Evolutionary conservation across 2,797 vertebrate species (phyloP).

Genomic region (Alfaro cultratus): DNA sequence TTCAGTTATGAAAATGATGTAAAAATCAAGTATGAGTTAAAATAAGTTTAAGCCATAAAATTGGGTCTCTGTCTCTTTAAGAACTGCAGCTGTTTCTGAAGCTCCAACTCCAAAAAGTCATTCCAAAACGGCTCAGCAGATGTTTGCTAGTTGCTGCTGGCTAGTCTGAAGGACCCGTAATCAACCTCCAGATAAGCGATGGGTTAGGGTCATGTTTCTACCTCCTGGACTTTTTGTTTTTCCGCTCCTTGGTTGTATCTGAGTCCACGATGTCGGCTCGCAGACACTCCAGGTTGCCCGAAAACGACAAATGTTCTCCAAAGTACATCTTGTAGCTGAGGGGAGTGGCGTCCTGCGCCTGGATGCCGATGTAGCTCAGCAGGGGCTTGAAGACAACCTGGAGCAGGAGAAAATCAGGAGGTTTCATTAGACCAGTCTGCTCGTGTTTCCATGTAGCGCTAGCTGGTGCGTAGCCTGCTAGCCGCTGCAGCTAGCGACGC

Average conservation of each 20-base stretch:
- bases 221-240: constrained; percentile 92
- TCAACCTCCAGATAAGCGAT: neutral
- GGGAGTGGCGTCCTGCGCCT: constrained; percentile 92
- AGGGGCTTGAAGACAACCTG: constrained; percentile 98
- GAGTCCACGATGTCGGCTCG: constrained; percentile 98
- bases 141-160: too few relatives aligned
- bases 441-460: too few relatives aligned
- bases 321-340: constrained; percentile 98
- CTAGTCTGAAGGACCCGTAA: neutral
- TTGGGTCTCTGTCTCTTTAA: too few relatives aligned
- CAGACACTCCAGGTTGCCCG: constrained; percentile 95
- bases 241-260: constrained; percentile 96
- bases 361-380: constrained; percentile 93
- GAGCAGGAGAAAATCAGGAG: neutral
- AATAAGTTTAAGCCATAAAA: too few relatives aligned
- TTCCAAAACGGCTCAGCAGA: too few relatives aligned
- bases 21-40: too few relatives aligned
- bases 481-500: too few relatives aligned
- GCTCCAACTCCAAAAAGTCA: too few relatives aligned
- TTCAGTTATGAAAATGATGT: too few relatives aligned
- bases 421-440: too few relatives aligned
- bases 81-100: too few relatives aligned
- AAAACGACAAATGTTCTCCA: constrained; percentile 96
- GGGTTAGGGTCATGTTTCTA: constrained; percentile 48
- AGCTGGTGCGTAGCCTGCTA: too few relatives aligned